Base-by-base conservation (phyloP, 2,113 vertebrate genomes). In the Corythaeola cristata region DNA sequence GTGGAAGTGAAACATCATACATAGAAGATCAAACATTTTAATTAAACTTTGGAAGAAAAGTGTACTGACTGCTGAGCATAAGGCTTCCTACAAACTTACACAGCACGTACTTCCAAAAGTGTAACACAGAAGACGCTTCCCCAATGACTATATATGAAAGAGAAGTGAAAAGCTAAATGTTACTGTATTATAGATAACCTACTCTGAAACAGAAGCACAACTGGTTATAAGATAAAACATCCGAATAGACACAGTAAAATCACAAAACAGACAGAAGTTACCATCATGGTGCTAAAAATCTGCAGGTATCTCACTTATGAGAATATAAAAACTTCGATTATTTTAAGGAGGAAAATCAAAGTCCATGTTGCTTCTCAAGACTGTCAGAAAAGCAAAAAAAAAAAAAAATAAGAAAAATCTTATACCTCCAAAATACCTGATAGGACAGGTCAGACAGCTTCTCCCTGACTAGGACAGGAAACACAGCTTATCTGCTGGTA, bases 1-100 rank as follows among this genome's bases (percentile, higher is more conserved):
- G 55, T 6, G 63, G 37, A 93, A 85, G 79, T 3, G 2, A 88
- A 88, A 82, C 28, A n/a, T 62, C 83, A 69, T 53, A 67, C 17
- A 52, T 52, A 86, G 75, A 94, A 80, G 55, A 90, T 84, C 72
- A 96, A 96, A 95, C 12, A 41, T 83, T 93, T 96, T 35, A 83
- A 95, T 93, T 94, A 95, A 92, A 93, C 60, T 90, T 86, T 71
- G 86, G 76, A 92, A 93, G n/a, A 88, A 80, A 93, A 37, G 45
- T 59, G 26, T 44, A 41, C 45, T 69, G 59, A 84, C 59, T 90
- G 21, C 72, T 74, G 83, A 6, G 23, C 3, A 4, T 45, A 88
- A 90, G n/a, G 67, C 20, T 93, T 89, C 56, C 80, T 63, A 55
- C 27, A 63, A 84, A 90, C 32, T 66, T 83, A 58, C 41, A 41